These are phyloP conservation scores for Muscidifurax raptorellus DNA, from an alignment of 1,140 invertebrate genomes.

Conservation along the genomic window DNA sequence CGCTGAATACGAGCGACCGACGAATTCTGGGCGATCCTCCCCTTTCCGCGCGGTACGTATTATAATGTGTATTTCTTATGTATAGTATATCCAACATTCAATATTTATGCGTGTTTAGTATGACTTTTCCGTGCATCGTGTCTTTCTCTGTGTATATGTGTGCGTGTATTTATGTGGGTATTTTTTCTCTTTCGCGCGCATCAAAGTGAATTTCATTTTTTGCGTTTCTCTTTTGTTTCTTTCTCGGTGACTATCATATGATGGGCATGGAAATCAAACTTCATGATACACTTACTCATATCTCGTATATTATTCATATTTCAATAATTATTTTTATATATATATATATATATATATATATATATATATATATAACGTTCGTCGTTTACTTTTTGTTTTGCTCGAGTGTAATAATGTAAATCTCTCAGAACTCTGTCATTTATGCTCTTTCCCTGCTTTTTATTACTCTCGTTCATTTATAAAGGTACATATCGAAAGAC, in stretches of 20 bases:
- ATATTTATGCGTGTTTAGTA: slow-evolving; percentile 64
- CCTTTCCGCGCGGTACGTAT: slow-evolving; percentile 31
- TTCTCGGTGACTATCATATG: neutral
- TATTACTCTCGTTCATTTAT: neutral
- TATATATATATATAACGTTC: slow-evolving; percentile 60
- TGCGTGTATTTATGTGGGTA: neutral
- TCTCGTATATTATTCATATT: slow-evolving; percentile 7
- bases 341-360: slow-evolving; percentile 56
- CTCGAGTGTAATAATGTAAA: neutral
- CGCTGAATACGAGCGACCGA: too few relatives aligned
- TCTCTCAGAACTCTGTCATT: neutral
- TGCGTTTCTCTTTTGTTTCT: too few relatives aligned
- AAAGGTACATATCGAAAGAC: neutral
- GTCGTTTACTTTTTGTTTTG: slow-evolving; percentile 58
- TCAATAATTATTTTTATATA: slow-evolving; percentile 28
- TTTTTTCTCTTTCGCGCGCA: neutral
- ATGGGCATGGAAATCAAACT: slow-evolving; percentile 62
- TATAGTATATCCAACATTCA: slow-evolving; percentile 65
- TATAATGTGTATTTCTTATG: slow-evolving; percentile 49
- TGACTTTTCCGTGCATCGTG: slow-evolving; percentile 59
- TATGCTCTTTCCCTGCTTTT: neutral
- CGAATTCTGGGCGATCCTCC: slow-evolving; percentile 4
- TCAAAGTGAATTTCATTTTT: neutral
- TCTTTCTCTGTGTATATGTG: too few relatives aligned
- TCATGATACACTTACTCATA: slow-evolving; percentile 60